A percentile compares a stretch with the other conserved stretches of the same genome.
These are phyloP conservation scores for Acanthurus lineatus DNA, from an alignment of 2,797 vertebrate genomes.

Conservation along the genomic window DNA sequence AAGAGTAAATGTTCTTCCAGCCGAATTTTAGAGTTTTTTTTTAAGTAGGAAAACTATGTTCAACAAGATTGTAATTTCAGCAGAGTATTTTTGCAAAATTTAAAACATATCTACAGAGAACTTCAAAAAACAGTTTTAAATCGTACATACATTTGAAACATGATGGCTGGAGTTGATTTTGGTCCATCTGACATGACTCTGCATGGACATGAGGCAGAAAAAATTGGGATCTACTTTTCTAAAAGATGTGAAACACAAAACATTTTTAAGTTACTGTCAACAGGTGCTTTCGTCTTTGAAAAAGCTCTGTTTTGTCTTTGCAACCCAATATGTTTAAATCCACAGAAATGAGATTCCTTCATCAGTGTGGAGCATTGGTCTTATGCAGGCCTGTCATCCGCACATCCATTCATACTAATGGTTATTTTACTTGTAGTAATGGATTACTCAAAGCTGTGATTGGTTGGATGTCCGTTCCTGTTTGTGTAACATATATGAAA, in stretches of 20 bases:
- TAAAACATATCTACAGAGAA: too few species aligned
- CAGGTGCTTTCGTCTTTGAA: neutral
- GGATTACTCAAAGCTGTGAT: slow-evolving; percentile 25
- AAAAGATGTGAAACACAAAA: neutral
- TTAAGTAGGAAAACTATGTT: too few species aligned
- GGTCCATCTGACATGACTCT: neutral
- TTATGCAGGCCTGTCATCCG: neutral
- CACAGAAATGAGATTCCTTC: neutral
- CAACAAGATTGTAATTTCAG: too few species aligned
- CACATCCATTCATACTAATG: neutral
- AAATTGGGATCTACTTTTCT: neutral
- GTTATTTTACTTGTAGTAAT: slow-evolving; percentile 29
- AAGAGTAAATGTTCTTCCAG: too few species aligned
- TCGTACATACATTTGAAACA: neutral
- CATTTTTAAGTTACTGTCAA: neutral
- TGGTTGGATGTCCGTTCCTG: slow-evolving; percentile 21
- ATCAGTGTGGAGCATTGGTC: neutral
- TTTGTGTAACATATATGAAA: slow-evolving; percentile 48
- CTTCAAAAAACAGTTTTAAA: neutral
- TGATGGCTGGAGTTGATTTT: neutral
- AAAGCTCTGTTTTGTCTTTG: neutral
- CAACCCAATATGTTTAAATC: neutral
- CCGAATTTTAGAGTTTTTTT: too few species aligned
- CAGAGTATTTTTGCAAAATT: too few species aligned
- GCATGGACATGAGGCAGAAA: neutral